Percentiles rank a stretch among this genome's conserved stretches.
These are phyloP conservation scores for Amiota minor DNA, from an alignment of 2,888 invertebrate genomes.

Conservation along the genomic window DNA sequence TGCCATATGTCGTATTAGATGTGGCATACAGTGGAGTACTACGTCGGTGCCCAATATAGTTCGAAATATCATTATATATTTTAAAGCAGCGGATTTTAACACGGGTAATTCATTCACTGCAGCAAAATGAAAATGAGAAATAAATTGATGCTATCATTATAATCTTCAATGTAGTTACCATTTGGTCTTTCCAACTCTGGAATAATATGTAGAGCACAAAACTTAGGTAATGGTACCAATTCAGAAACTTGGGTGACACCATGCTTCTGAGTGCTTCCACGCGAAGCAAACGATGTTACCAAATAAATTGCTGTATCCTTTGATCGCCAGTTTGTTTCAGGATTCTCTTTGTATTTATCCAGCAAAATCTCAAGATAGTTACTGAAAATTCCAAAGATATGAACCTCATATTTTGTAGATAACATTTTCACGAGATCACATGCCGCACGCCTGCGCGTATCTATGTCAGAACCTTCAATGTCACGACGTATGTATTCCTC, in stretches of 20 bases:
- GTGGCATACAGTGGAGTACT: slow-evolving; percentile 83
- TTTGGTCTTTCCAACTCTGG: slow-evolving; percentile 86
- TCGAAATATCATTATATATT: slow-evolving; percentile 96
- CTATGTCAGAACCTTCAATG: slow-evolving; percentile 98
- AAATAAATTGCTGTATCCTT: slow-evolving; percentile 98
- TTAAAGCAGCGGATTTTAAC: slow-evolving; percentile 95
- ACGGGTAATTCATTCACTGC: slow-evolving; percentile 92
- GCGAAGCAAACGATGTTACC: slow-evolving; percentile 93
- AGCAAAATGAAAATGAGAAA: background rate
- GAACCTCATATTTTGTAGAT: slow-evolving; percentile 91
- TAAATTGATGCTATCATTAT: slow-evolving; percentile 1
- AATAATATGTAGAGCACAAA: slow-evolving; percentile 89
- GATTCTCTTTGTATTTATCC: slow-evolving; percentile 83
- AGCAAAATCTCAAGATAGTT: slow-evolving; percentile 81
- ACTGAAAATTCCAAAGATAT: slow-evolving; percentile 89
- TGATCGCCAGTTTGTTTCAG: slow-evolving; percentile 88
- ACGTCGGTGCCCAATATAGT: slow-evolving; percentile 88
- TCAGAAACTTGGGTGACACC: slow-evolving; percentile 94
- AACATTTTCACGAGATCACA: slow-evolving; percentile 96
- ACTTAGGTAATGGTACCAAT: slow-evolving; percentile 90
- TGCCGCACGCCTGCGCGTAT: slow-evolving; percentile 95
- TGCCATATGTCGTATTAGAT: slow-evolving; percentile 84
- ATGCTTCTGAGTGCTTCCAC: slow-evolving; percentile 89
- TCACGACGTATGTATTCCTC: slow-evolving; percentile 97
- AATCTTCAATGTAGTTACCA: slow-evolving; percentile 74